phyloP scores from a whole-genome alignment of 92 coral and sea anemone genomes.

The Muricea muricata region DNA sequence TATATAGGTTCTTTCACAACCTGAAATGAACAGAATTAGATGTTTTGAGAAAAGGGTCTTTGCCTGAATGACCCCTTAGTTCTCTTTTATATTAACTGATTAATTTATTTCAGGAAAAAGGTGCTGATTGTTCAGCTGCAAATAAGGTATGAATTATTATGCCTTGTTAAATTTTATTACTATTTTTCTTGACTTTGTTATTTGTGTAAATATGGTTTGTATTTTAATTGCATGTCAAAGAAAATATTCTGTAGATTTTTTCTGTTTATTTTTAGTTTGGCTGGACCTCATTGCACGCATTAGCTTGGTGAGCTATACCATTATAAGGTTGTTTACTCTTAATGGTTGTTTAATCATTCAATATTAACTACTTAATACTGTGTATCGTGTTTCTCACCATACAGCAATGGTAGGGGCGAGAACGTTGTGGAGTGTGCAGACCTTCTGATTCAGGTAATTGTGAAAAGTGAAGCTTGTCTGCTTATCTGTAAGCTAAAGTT shows the following conservation, averaged over 20 bases:
- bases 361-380: too few species aligned
- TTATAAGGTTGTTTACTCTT: background rate
- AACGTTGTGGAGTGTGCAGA: constrained; percentile 94
- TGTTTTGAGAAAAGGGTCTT: too few species aligned
- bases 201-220: background rate
- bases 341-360: background rate
- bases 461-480: background rate
- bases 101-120: constrained; percentile 73
- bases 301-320: constrained; percentile 77
- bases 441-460: constrained; percentile 81
- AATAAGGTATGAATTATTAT: constrained; percentile 88
- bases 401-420: constrained; percentile 87
- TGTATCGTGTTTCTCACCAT: background rate
- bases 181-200: background rate
- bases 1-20: too few species aligned
- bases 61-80: too few species aligned
- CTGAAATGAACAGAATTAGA: too few species aligned
- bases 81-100: too few species aligned
- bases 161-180: background rate
- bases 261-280: background rate
- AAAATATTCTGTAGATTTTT: too few species aligned
- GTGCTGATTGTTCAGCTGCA: constrained; percentile 76
- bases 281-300: constrained; percentile 96
- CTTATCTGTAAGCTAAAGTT: background rate
- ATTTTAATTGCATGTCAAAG: too few species aligned